A percentile compares a stretch with the other conserved stretches of the same genome.
Conservation (phyloP, 1,140 invertebrate genomes). For the Aricia agestis region DNA sequence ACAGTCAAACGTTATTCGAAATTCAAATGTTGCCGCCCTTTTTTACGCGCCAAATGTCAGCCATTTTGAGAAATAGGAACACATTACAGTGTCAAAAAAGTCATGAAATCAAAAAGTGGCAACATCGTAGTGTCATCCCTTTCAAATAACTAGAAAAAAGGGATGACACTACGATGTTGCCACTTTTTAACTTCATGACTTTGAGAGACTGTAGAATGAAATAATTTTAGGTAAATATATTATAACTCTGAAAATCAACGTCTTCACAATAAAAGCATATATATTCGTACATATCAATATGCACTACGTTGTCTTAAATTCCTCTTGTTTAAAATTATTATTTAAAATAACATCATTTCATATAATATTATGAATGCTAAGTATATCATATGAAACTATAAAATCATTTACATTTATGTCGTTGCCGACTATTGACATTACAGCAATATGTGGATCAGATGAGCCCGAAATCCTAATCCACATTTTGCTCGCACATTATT, state of each 20-base stretch:
- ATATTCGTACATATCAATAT: constrained; percentile 1
- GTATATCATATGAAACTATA: constrained; percentile 3
- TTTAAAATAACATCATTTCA: background rate
- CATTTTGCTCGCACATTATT: background rate
- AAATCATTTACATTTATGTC: background rate
- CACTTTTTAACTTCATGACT: too few relatives aligned
- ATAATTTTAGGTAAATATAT: background rate
- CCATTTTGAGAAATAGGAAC: constrained; percentile 3
- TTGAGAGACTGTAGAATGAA: too few relatives aligned
- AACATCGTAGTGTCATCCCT: too few relatives aligned
- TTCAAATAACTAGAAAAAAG: too few relatives aligned
- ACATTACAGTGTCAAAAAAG: too few relatives aligned
- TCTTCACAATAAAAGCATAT: constrained; percentile 11
- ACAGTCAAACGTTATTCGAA: constrained; percentile 45
- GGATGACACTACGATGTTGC: too few relatives aligned
- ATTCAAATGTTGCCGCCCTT: constrained; percentile 15
- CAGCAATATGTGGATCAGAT: background rate
- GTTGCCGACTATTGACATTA: background rate
- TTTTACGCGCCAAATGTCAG: constrained; percentile 4
- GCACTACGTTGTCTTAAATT: background rate
- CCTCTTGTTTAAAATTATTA: constrained; percentile 1
- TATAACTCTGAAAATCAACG: background rate
- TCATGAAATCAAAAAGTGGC: too few relatives aligned
- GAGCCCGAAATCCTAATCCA: background rate
- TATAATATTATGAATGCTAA: background rate